Percentiles rank a stretch among this genome's conserved stretches.
These are phyloP conservation scores for Anguilla pacifica DNA, from an alignment of 2,797 vertebrate species.

Conservation along the genomic window DNA sequence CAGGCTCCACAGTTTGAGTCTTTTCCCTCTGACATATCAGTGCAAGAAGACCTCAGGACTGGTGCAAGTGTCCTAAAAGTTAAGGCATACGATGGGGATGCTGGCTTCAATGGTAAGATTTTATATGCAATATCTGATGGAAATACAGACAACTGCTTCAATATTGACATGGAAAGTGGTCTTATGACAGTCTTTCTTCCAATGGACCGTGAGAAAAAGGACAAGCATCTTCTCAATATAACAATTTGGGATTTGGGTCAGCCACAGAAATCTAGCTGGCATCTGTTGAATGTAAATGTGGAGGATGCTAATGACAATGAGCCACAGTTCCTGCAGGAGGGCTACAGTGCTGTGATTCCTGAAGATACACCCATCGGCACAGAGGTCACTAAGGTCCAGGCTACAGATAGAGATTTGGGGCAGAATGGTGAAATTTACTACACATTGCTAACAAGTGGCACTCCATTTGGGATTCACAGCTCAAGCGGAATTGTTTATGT, in stretches of 20 bases:
- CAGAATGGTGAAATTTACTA: slow-evolving; percentile 86
- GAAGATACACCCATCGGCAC: slow-evolving; percentile 80
- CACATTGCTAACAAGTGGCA: slow-evolving; percentile 76
- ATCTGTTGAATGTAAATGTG: slow-evolving; percentile 80
- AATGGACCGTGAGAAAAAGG: slow-evolving; percentile 84
- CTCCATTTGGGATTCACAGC: slow-evolving; percentile 85
- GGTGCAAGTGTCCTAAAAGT: slow-evolving; percentile 79
- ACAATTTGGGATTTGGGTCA: slow-evolving; percentile 92
- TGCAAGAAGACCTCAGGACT: slow-evolving; percentile 79
- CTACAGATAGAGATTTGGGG: slow-evolving; percentile 83
- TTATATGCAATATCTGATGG: slow-evolving; percentile 89
- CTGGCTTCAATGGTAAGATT: slow-evolving; percentile 86
- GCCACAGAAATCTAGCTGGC: slow-evolving; percentile 86
- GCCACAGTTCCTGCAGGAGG: slow-evolving; percentile 80
- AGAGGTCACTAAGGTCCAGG: slow-evolving; percentile 78
- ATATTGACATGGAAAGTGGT: slow-evolving; percentile 86
- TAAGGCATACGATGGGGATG: slow-evolving; percentile 83
- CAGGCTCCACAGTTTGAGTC: slow-evolving; percentile 85
- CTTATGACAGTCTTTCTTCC: slow-evolving; percentile 84
- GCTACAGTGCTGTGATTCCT: slow-evolving; percentile 75
- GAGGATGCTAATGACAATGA: slow-evolving; percentile 92
- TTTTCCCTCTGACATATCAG: slow-evolving; percentile 79
- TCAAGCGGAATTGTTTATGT: slow-evolving; percentile 85
- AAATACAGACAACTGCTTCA: slow-evolving; percentile 87
- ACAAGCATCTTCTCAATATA: slow-evolving; percentile 88